Base-by-base conservation (phyloP, 2,113 vertebrate genomes). In the Epinephelus cyanopodus region DNA sequence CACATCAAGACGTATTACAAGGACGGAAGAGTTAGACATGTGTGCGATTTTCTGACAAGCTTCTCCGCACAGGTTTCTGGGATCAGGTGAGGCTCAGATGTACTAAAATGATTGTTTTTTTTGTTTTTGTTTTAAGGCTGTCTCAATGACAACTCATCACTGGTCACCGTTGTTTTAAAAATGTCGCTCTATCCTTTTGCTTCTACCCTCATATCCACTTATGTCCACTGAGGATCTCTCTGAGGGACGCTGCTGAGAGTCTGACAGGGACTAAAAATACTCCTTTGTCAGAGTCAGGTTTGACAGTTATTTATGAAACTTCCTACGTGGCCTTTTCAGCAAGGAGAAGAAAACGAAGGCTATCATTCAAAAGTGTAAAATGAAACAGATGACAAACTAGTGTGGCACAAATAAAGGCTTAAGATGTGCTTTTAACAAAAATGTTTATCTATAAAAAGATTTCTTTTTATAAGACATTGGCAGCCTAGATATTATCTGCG, bases 1-100 rank as follows among this genome's bases (percentile, higher is more conserved):
- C 85, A 90, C 92, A 92, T 92, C 82, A 47, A 21, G 47, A 37
- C 25, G 48, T 77, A 89, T 69, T 77, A 48, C 45, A 71, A 70
- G 12, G 57, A 65, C 74, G 64, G 60, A 50, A 37, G 60, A 56
- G 67, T 33, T 37, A 9, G 50, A 21, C 18, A 5, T 79, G 42
- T 39, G 11, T 12, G 62, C 65, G 52, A 83, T 72, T 60, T 78
- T 81, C 4, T 33, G 60, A 50, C 56, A 65, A 53, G 79, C 53
- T 56, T 45, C 23, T 57, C 14, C 19, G 33, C 48, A 33, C 57
- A 18, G 10, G 39, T 54, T 17, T 50, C 21, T 27, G 17, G 9
- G 73, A 69, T 60, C 21, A 29, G 62, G 68, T 56, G 56, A 83
- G 48, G 13, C n/a, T 62, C 27, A 21, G 45, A 47, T 45, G 58